Conservation (phyloP, 1,140 invertebrate genomes). For the Anastrepha ludens region DNA sequence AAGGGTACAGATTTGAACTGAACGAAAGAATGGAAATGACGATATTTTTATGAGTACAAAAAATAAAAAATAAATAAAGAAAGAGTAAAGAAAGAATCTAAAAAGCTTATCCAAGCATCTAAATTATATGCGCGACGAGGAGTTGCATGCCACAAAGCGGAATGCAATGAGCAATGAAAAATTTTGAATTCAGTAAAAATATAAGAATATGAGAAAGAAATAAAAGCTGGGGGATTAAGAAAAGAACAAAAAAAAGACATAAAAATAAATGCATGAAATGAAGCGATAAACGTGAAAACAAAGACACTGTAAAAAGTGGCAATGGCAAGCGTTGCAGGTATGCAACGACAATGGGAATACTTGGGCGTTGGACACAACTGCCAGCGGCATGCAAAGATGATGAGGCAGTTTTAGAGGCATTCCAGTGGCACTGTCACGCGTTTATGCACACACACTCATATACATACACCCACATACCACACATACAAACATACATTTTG, state of each 20-base stretch:
- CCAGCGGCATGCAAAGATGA: not conserved
- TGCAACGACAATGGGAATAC: not conserved
- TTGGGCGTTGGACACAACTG: not conserved
- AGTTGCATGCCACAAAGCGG: not conserved
- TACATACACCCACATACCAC: not conserved
- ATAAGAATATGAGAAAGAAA: slow-evolving; percentile 13
- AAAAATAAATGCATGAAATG: slow-evolving; percentile 10
- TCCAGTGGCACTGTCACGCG: not conserved
- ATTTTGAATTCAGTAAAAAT: slow-evolving; percentile 30
- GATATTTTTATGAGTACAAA: slow-evolving; percentile 49
- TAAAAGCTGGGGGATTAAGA: not conserved
- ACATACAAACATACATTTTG: not conserved
- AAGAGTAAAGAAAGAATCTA: not conserved
- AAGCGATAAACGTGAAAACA: slow-evolving; percentile 31
- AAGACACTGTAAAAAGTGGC: not conserved
- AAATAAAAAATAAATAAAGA: not conserved
- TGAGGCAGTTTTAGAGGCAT: not conserved
- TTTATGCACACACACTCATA: not conserved
- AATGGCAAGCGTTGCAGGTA: not conserved
- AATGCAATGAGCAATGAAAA: slow-evolving; percentile 32
- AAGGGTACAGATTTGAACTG: slow-evolving; percentile 4
- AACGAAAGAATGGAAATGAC: slow-evolving; percentile 43
- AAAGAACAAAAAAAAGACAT: not conserved
- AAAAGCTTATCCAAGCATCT: slow-evolving; percentile 41
- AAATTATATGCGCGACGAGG: slow-evolving; percentile 40